Percentiles rank a stretch among this genome's conserved stretches.
These are phyloP conservation scores for Geotrupes spiniger DNA, from an alignment of 2,888 invertebrate genomes.

Conservation along the genomic window DNA sequence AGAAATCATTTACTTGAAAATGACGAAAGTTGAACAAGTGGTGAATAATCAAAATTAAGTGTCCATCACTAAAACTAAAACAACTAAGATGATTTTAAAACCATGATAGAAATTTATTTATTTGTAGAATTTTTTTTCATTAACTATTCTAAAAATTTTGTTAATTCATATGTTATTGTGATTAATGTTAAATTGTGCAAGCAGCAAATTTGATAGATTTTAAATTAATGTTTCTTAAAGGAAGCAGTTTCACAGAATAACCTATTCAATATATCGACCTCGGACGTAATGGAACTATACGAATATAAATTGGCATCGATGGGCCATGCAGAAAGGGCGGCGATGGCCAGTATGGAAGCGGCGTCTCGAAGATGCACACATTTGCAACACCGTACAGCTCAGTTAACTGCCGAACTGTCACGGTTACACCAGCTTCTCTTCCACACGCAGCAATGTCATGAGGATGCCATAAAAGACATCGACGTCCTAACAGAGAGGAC, in stretches of 20 bases:
- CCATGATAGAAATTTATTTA: too few relatives aligned
- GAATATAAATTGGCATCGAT: slow-evolving; percentile 65
- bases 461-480: slow-evolving; percentile 46
- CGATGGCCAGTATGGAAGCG: slow-evolving; percentile 54
- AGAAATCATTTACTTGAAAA: too few relatives aligned
- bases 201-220: too few relatives aligned
- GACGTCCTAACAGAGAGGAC: slow-evolving; percentile 33
- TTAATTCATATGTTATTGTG: too few relatives aligned
- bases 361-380: slow-evolving; percentile 53
- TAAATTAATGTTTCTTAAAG: slow-evolving; percentile 21
- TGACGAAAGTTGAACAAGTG: too few relatives aligned
- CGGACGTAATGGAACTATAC: slow-evolving; percentile 70
- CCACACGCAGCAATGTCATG: slow-evolving; percentile 53
- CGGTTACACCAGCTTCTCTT: slow-evolving; percentile 53
- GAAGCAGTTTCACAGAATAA: slow-evolving; percentile 53
- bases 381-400: slow-evolving; percentile 53
- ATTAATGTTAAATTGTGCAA: too few relatives aligned
- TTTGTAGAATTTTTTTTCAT: too few relatives aligned
- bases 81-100: too few relatives aligned
- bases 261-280: slow-evolving; percentile 59
- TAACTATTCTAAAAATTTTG: too few relatives aligned
- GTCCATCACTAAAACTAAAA: too few relatives aligned
- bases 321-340: slow-evolving; percentile 53
- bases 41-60: too few relatives aligned
- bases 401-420: slow-evolving; percentile 51